Evolutionary conservation across 53 echinoderm and acorn worm species (phyloP).

Genomic region (Astropecten irregularis): DNA sequence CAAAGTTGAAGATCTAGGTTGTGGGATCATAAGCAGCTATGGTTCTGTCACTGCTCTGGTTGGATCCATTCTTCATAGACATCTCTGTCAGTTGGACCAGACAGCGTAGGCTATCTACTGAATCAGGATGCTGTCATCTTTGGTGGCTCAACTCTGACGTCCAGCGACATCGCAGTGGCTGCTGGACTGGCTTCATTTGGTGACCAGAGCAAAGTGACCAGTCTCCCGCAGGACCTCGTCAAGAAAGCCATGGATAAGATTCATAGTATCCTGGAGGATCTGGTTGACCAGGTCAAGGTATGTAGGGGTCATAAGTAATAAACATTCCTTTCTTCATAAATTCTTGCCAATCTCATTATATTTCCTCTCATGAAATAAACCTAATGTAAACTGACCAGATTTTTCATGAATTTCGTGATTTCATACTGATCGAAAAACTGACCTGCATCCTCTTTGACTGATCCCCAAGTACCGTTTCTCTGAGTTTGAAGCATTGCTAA

Average conservation of each 20-base stretch:
- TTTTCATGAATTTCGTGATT: background rate
- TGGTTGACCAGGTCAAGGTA: slow-evolving; percentile 91
- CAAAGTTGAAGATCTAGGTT: no score
- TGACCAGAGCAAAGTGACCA: slow-evolving; percentile 40
- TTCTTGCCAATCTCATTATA: no score
- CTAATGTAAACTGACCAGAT: background rate
- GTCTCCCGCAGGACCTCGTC: slow-evolving; percentile 51
- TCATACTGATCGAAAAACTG: no score
- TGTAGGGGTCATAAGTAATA: background rate
- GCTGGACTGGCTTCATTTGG: slow-evolving; percentile 63
- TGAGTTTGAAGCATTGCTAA: no score
- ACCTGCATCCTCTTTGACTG: no score
- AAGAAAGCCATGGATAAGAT: slow-evolving; percentile 68
- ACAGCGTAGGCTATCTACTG: slow-evolving; percentile 83
- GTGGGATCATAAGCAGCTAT: no score
- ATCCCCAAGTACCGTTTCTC: no score
- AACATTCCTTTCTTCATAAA: no score
- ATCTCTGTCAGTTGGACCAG: slow-evolving; percentile 72
- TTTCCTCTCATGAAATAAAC: no score
- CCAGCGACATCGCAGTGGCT: slow-evolving; percentile 88
- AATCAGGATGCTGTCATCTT: slow-evolving; percentile 66
- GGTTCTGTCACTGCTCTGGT: no score
- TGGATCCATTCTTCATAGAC: no score
- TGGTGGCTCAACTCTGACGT: slow-evolving; percentile 78
- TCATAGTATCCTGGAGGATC: slow-evolving; percentile 76